Evolutionary conservation across 2,888 invertebrate species (phyloP).

Genomic region (Phyllotreta cruciferae): DNA sequence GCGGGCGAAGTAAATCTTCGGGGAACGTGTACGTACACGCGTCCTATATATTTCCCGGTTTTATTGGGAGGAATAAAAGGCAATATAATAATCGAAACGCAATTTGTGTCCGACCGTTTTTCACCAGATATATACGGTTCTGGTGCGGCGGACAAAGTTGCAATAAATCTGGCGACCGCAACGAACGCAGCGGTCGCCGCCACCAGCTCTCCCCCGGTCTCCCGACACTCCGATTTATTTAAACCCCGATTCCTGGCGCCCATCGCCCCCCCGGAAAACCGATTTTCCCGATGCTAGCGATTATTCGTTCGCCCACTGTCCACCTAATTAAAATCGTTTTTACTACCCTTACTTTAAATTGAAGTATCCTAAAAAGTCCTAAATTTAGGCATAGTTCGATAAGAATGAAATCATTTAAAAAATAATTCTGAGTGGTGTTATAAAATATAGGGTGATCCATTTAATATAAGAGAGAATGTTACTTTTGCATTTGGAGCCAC

Average conservation of each 20-base stretch:
- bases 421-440: no score
- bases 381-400: no score
- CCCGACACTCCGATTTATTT: conserved; percentile 18
- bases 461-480: no score
- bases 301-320: no score
- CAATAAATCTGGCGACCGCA: conserved; percentile 58
- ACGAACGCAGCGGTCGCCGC: conserved; percentile 52
- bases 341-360: no score
- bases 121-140: conserved; percentile 42
- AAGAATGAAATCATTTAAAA: no score
- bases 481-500: no score
- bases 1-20: conserved; percentile 1
- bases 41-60: conserved; percentile 25
- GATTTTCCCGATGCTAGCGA: no score
- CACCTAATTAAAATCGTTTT: no score
- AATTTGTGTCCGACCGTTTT: conserved; percentile 42
- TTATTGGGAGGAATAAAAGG: conserved; percentile 33
- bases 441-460: no score
- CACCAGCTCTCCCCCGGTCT: conserved; percentile 33
- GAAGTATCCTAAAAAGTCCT: no score
- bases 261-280: no score
- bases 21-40: conserved; percentile 43
- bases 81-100: conserved; percentile 40
- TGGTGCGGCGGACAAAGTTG: conserved; percentile 51
- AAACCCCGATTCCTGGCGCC: conserved; percentile 16